These are phyloP conservation scores for Scomber japonicus DNA, from an alignment of 2,113 vertebrate genomes.

Conservation along the genomic window DNA sequence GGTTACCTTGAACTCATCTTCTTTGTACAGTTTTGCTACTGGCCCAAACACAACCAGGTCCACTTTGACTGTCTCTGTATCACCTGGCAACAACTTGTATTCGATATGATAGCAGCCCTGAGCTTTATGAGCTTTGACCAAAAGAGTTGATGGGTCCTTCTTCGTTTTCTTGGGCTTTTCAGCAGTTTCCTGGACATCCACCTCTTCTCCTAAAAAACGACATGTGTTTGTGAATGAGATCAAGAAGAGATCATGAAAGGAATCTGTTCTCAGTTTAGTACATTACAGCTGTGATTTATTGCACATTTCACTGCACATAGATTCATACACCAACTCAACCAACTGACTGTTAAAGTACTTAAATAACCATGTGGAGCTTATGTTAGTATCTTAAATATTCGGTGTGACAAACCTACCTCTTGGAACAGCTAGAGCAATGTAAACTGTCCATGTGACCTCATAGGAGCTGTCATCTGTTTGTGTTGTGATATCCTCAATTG, in stretches of 20 bases:
- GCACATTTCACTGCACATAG: neutral
- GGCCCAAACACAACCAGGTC: slow-evolving; percentile 85
- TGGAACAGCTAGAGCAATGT: slow-evolving; percentile 84
- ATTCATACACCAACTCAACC: neutral
- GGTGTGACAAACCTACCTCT: slow-evolving; percentile 55
- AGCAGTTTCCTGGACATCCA: slow-evolving; percentile 18
- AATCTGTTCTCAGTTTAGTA: neutral
- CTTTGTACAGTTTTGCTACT: slow-evolving; percentile 84
- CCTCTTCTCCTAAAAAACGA: slow-evolving; percentile 61
- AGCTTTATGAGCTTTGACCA: slow-evolving; percentile 43
- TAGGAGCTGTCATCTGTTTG: slow-evolving; percentile 53
- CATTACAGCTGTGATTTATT: neutral
- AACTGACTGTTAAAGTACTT: neutral
- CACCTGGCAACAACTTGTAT: slow-evolving; percentile 85
- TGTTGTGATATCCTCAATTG: slow-evolving; percentile 19
- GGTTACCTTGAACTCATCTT: slow-evolving; percentile 84
- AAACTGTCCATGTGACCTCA: slow-evolving; percentile 83
- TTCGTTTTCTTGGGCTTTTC: slow-evolving; percentile 45
- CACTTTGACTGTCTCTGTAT: slow-evolving; percentile 74
- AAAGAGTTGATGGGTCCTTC: slow-evolving; percentile 4
- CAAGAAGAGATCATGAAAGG: neutral
- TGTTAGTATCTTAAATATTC: neutral
- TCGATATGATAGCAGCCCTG: slow-evolving; percentile 86
- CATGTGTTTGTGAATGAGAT: slow-evolving; percentile 5
- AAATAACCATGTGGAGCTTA: neutral